phyloP scores from a whole-genome alignment of 2,113 vertebrate species.

The Symphodus melops region DNA sequence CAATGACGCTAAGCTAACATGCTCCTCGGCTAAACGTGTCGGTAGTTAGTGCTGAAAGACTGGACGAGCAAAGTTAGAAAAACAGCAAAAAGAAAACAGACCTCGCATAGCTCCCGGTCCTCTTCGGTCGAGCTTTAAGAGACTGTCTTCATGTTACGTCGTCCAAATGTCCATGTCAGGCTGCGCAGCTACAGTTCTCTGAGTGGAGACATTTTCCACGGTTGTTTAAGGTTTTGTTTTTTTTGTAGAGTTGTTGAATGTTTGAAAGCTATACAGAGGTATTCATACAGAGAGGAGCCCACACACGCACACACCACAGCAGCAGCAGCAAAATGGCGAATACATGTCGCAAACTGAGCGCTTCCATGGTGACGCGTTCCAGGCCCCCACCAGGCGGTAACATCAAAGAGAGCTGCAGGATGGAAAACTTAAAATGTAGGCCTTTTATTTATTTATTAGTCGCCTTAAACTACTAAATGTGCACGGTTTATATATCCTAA shows the following conservation, averaged over 20 bases:
- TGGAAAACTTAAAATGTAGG: too few species aligned
- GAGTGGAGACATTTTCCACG: conserved; percentile 30
- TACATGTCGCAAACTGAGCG: conserved; percentile 82
- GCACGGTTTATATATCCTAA: too few species aligned
- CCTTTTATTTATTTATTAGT: too few species aligned
- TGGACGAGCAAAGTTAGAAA: conserved; percentile 71
- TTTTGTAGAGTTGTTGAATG: conserved; percentile 39
- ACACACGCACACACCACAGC: conserved; percentile 56
- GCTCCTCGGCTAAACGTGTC: conserved; percentile 17
- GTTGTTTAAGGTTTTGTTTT: conserved; percentile 22
- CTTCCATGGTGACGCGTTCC: conserved; percentile 85
- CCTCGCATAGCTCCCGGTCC: conserved; percentile 44
- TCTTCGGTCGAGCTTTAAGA: conserved; percentile 47
- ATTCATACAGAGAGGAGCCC: conserved; percentile 55
- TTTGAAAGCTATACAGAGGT: conserved; percentile 60
- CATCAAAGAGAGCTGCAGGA: conserved; percentile 7
- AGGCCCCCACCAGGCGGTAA: conserved; percentile 39
- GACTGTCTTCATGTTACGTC: conserved; percentile 22
- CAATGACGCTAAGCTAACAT: conserved; percentile 51
- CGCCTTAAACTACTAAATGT: too few species aligned
- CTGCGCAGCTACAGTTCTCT: conserved; percentile 15
- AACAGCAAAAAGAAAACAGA: conserved; percentile 59
- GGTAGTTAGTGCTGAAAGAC: conserved; percentile 13
- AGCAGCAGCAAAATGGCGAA: conserved; percentile 87
- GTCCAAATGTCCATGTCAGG: conserved; percentile 44